Evolutionary conservation across 2,888 invertebrate genomes (phyloP).

Genomic region (Pyralis farinalis): DNA sequence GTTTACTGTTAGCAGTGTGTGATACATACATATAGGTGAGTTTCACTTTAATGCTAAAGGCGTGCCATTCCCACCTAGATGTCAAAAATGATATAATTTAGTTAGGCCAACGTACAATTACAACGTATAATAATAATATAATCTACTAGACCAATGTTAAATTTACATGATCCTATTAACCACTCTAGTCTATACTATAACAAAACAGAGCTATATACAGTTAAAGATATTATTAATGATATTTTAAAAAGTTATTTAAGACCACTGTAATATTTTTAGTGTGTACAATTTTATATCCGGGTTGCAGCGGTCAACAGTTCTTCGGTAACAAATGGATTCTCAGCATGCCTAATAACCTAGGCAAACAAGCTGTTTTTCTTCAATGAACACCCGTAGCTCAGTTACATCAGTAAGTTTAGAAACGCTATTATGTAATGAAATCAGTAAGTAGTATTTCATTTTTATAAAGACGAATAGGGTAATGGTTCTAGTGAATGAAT

Average conservation of each 20-base stretch:
- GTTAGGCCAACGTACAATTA: too few relatives aligned
- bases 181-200: too few relatives aligned
- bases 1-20: too few relatives aligned
- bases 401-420: constrained; percentile 25
- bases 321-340: constrained; percentile 20
- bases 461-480: background rate
- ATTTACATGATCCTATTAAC: too few relatives aligned
- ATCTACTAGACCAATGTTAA: too few relatives aligned
- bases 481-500: too few relatives aligned
- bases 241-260: background rate
- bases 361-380: constrained; percentile 27
- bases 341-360: constrained; percentile 34
- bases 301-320: constrained; percentile 8
- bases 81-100: too few relatives aligned
- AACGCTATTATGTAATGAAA: constrained; percentile 14
- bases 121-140: too few relatives aligned
- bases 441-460: constrained; percentile 7
- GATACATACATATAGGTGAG: too few relatives aligned
- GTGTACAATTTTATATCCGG: constrained; percentile 12
- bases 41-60: too few relatives aligned
- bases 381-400: constrained; percentile 18
- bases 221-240: constrained; percentile 1
- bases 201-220: too few relatives aligned
- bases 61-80: too few relatives aligned
- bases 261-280: background rate